These are phyloP conservation scores for Pristionchus fissidentatus DNA, from an alignment of 2,888 invertebrate genomes.

Conservation along the genomic window DNA sequence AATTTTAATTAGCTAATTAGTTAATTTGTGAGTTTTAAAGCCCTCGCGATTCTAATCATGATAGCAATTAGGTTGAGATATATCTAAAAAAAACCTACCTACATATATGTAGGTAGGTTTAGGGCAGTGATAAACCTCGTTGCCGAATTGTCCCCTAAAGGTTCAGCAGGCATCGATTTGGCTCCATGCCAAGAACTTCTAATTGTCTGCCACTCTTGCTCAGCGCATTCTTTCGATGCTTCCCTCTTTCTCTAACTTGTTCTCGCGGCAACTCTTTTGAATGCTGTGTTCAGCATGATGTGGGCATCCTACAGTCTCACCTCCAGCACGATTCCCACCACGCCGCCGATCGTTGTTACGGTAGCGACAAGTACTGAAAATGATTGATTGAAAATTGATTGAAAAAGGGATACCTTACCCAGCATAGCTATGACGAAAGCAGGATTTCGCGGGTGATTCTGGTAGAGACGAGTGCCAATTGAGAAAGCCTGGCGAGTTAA, in stretches of 20 bases:
- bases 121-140: too few relatives aligned
- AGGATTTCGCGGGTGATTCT: slow-evolving; percentile 16
- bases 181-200: too few relatives aligned
- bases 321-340: slow-evolving; percentile 19
- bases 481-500: background rate
- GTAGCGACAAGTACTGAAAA: slow-evolving; percentile 17
- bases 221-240: background rate
- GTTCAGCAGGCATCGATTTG: too few relatives aligned
- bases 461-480: slow-evolving; percentile 10
- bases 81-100: too few relatives aligned
- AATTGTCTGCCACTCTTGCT: too few relatives aligned
- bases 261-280: background rate
- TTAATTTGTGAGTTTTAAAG: too few relatives aligned
- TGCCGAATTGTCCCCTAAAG: too few relatives aligned
- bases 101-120: too few relatives aligned
- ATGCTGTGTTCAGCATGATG: too few relatives aligned
- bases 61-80: too few relatives aligned
- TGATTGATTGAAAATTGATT: background rate
- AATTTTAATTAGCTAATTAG: too few relatives aligned
- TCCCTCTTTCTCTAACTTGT: background rate
- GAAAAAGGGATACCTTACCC: background rate
- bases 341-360: slow-evolving; percentile 40
- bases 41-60: too few relatives aligned
- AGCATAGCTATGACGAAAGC: slow-evolving; percentile 30
- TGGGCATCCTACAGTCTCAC: background rate